A percentile compares a stretch with the other conserved stretches of the same genome.
phyloP scores from a whole-genome alignment of 2,888 invertebrate genomes.

The Epinotia brunnichana region DNA sequence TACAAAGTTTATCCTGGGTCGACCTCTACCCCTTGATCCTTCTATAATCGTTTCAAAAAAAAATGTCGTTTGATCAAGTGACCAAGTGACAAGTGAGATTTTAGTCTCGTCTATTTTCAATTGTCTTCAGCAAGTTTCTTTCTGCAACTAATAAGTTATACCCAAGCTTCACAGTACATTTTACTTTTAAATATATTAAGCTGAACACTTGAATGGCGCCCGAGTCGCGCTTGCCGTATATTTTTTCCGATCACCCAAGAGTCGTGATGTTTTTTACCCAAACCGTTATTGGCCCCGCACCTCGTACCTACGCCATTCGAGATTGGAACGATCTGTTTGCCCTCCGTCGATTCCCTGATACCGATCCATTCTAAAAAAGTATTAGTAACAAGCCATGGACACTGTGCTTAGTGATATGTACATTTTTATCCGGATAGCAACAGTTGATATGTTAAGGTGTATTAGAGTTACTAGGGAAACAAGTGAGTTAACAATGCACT shows the following conservation, averaged over 20 bases:
- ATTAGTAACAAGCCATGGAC: constrained; percentile 10
- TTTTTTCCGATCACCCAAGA: constrained; percentile 73
- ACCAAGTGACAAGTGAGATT: no score
- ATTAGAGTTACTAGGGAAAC: constrained; percentile 10
- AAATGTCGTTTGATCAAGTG: no score
- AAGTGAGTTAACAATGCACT: constrained; percentile 18
- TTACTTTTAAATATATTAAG: constrained; percentile 17
- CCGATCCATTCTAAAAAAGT: not conserved
- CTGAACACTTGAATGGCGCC: constrained; percentile 50
- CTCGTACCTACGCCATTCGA: constrained; percentile 54
- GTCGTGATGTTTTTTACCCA: constrained; percentile 73
- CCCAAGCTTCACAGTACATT: no score
- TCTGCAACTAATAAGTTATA: no score
- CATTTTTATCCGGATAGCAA: constrained; percentile 34
- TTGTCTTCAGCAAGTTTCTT: no score
- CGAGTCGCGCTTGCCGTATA: constrained; percentile 53
- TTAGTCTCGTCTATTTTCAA: no score
- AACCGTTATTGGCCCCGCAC: constrained; percentile 70
- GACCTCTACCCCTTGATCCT: no score
- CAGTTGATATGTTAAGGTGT: constrained; percentile 20
- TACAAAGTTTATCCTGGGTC: no score
- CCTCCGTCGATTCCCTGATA: constrained; percentile 21
- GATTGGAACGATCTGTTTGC: constrained; percentile 40
- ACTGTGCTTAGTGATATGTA: not conserved
- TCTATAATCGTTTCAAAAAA: no score